Base-by-base conservation (phyloP, 2,888 invertebrate genomes). In the Alloscopus bannaensis region DNA sequence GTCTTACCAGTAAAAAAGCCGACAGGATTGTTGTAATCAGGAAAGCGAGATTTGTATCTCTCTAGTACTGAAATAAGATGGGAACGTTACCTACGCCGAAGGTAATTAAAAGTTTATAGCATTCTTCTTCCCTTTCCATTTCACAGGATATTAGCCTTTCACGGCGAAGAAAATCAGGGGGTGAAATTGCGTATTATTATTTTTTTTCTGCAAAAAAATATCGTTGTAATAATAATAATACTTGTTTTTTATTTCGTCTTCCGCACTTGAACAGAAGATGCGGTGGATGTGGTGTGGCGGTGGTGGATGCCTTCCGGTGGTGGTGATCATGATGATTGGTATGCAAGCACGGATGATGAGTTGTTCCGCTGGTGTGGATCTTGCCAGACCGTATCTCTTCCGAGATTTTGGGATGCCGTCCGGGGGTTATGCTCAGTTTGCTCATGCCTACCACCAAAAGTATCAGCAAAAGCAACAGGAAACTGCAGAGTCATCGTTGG, bases 321-420 rank as follows among this genome's bases (percentile, higher is more conserved):
- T 57, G 57, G 42, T 65, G 16, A 50, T 47, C 2, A n/a, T 71
- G 22, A 66, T 75, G 68, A 42, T 76, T 52, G 50, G 62, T 69
- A 76, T 68, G 20, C 76, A 76, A 68, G 47, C 40, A 29, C 31
- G 36, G 29, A 45, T 62, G 40, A 62, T 57, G 26, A 62, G 50
- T 68, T 57, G 76, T 76, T 76, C 76, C 68, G 76, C 60, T 76
- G 52, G 26, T 40, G 60, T 76, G 76, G 45, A 45, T 52, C 68
- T 62, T 55, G 52, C 42, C 36, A 68, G 68, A 76, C 76, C 76
- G 68, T 76, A 76, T 75, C 76, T 76, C 59, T 76, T 76, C 76
- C 76, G 76, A 76, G 76, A 76, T 76, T 69, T 26, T 62, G 68
- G 40, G 20, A 76, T 76, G 69, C 50, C 68, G 40, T n/a, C 68